Percentiles rank a stretch among this genome's conserved stretches.
These are phyloP conservation scores for Epinotia demarniana DNA, from an alignment of 2,888 invertebrate species.

Conservation along the genomic window DNA sequence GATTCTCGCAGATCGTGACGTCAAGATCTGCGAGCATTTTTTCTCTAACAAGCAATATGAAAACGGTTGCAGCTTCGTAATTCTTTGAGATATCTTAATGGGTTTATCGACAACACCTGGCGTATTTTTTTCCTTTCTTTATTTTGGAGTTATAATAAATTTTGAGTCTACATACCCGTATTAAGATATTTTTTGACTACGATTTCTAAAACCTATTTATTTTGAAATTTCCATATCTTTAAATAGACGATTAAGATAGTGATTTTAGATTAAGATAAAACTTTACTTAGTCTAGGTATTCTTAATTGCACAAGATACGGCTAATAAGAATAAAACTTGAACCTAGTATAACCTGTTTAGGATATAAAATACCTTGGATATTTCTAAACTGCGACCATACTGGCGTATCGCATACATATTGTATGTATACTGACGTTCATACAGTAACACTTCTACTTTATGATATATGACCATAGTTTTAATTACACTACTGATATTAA, in stretches of 20 bases:
- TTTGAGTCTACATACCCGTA: too few relatives aligned
- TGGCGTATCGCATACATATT: not conserved
- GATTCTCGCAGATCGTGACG: too few relatives aligned
- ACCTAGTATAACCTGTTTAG: conserved; percentile 26
- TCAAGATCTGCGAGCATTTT: too few relatives aligned
- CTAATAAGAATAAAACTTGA: conserved; percentile 30
- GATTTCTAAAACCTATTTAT: not conserved
- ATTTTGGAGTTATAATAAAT: too few relatives aligned
- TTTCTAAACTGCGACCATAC: not conserved
- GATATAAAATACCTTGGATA: conserved; percentile 23
- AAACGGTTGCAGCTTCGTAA: too few relatives aligned
- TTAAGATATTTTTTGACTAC: not conserved
- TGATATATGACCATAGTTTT: not conserved
- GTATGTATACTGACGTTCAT: not conserved
- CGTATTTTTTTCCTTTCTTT: too few relatives aligned
- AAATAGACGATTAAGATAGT: conserved; percentile 5
- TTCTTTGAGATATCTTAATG: too few relatives aligned
- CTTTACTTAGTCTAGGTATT: conserved; percentile 30
- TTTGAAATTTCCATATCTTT: not conserved
- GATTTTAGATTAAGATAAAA: conserved; percentile 26
- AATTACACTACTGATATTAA: not conserved
- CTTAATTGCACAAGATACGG: conserved; percentile 17
- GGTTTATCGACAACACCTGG: too few relatives aligned
- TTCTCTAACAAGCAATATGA: too few relatives aligned
- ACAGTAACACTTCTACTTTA: not conserved